These are phyloP conservation scores for Saguinus imperator DNA, from an alignment of 2,113 vertebrate genomes.

Conservation along the genomic window DNA sequence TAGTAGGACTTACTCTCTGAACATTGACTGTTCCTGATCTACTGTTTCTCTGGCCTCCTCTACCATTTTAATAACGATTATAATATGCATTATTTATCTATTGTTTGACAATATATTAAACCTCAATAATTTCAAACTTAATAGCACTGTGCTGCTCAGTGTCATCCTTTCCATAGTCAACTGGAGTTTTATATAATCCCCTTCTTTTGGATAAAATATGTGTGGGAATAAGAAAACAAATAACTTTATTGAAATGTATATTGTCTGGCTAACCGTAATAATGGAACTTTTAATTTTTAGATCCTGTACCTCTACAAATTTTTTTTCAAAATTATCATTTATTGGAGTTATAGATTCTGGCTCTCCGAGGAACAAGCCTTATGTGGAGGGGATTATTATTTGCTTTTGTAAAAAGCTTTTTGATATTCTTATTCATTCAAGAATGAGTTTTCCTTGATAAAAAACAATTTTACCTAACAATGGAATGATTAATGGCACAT, in stretches of 20 bases:
- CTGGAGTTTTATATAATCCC: not conserved
- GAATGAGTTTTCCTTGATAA: slow-evolving; percentile 32
- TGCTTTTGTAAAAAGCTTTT: not conserved
- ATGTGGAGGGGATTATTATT: slow-evolving; percentile 1
- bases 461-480: not conserved
- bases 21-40: not conserved
- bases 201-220: not conserved
- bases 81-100: not conserved
- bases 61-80: not conserved
- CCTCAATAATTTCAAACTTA: not conserved
- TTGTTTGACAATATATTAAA: slow-evolving; percentile 23
- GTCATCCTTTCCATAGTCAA: not conserved
- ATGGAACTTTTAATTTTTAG: not conserved
- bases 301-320: not conserved
- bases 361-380: not conserved
- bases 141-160: not conserved
- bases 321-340: slow-evolving; percentile 11
- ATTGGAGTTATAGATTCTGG: not conserved
- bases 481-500: not conserved
- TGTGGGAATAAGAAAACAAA: not conserved
- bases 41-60: not conserved
- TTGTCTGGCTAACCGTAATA: not conserved
- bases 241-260: not conserved
- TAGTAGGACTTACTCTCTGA: not conserved
- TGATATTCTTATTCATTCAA: not conserved